phyloP scores from a whole-genome alignment of 2,113 vertebrate species.

The Phasianus colchicus region DNA sequence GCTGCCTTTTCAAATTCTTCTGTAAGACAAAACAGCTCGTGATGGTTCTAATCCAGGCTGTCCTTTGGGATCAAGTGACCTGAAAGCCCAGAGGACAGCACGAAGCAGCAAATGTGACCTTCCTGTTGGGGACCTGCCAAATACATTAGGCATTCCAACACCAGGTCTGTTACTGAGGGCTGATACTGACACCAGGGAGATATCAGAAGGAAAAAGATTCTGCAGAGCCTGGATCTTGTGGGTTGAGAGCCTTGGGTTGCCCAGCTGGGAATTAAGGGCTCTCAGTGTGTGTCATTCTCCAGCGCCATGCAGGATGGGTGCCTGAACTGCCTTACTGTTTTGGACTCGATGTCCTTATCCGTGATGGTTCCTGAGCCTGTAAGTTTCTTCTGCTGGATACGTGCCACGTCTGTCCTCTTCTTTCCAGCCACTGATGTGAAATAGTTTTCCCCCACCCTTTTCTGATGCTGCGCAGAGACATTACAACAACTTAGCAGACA shows the following conservation, averaged over 20 bases:
- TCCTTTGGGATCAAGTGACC: background rate
- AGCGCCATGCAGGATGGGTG: background rate
- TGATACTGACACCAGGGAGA: background rate
- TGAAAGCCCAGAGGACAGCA: background rate
- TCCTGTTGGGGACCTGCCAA: slow-evolving; percentile 21
- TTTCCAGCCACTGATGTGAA: background rate
- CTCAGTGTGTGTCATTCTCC: background rate
- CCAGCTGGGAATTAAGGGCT: background rate
- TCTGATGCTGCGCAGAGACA: background rate
- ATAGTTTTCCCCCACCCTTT: slow-evolving; percentile 11
- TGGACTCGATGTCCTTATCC: fast-evolving
- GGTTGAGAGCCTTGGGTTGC: background rate
- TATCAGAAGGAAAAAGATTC: background rate
- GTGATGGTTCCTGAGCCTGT: background rate
- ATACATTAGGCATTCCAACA: background rate
- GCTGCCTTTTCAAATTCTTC: background rate
- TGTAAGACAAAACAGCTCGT: background rate
- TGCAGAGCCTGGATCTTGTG: background rate
- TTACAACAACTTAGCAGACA: background rate
- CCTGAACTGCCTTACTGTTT: background rate
- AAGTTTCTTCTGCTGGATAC: slow-evolving; percentile 36
- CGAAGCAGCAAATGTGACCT: background rate
- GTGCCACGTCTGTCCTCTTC: background rate
- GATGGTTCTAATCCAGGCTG: background rate
- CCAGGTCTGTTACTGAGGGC: background rate